Evolutionary conservation across 2,888 invertebrate genomes (phyloP).

Genomic region (Caenorhabditis uteleia): DNA sequence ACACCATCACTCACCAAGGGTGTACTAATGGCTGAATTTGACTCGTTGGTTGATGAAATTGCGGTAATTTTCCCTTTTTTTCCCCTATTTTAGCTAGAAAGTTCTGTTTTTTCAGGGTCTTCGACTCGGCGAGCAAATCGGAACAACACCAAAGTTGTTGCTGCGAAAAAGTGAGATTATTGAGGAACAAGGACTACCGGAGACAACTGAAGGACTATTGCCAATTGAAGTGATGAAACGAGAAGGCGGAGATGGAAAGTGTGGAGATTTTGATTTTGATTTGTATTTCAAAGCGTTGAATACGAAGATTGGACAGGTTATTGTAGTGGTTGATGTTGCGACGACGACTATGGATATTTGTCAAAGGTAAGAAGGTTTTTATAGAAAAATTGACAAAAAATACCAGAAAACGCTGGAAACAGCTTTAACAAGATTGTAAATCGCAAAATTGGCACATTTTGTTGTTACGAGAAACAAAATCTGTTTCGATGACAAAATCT

Average conservation of each 20-base stretch:
- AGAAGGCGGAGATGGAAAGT: conserved; percentile 10
- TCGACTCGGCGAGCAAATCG: conserved; percentile 55
- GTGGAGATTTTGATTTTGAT: conserved; percentile 32
- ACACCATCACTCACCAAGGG: conserved; percentile 31
- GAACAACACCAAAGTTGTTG: conserved; percentile 49
- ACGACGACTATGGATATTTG: conserved; percentile 67
- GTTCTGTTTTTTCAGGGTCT: conserved; percentile 36
- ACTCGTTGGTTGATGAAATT: conserved; percentile 26
- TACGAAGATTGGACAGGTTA: conserved; percentile 55
- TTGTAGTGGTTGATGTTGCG: conserved; percentile 63
- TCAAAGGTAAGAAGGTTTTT: conserved; percentile 44
- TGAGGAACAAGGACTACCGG: conserved; percentile 46
- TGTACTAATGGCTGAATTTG: conserved; percentile 34
- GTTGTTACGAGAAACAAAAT: too few species aligned
- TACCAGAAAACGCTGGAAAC: too few species aligned
- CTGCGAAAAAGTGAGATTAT: conserved; percentile 43
- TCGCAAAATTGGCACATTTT: too few species aligned
- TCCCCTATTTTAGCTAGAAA: background rate
- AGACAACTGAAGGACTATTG: conserved; percentile 41
- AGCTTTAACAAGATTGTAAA: too few species aligned
- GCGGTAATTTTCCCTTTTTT: background rate
- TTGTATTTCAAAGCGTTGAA: conserved; percentile 54
- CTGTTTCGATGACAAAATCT: too few species aligned
- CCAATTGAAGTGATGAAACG: conserved; percentile 53
- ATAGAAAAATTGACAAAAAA: background rate